Percentiles rank a stretch among this genome's conserved stretches.
phyloP scores from a whole-genome alignment of 1,140 invertebrate genomes.

The Pentalonia nigronervosa region DNA sequence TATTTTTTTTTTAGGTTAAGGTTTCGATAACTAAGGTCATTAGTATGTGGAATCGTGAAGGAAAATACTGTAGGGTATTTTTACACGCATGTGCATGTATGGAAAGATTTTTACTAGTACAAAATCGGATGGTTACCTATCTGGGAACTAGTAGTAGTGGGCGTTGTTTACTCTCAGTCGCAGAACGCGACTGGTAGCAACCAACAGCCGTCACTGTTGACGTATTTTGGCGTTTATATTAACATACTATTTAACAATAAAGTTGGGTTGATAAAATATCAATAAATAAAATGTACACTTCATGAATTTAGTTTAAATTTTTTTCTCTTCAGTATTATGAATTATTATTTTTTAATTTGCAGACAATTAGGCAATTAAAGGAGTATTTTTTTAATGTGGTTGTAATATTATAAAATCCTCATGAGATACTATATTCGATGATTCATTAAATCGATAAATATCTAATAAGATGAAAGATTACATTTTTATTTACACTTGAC shows the following conservation, averaged over 20 bases:
- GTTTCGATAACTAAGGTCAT: too few species aligned
- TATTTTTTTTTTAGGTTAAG: too few species aligned
- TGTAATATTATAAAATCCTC: not conserved
- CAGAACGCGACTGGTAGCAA: too few species aligned
- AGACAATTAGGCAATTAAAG: not conserved
- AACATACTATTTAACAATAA: not conserved
- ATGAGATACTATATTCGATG: not conserved
- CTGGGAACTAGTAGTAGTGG: too few species aligned
- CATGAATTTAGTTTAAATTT: not conserved
- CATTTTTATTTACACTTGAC: not conserved
- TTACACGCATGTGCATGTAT: too few species aligned
- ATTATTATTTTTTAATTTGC: not conserved
- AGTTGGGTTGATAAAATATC: not conserved
- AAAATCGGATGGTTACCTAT: too few species aligned
- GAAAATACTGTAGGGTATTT: too few species aligned
- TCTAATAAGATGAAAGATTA: not conserved
- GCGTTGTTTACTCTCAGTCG: too few species aligned
- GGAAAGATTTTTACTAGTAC: too few species aligned
- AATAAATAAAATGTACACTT: too few species aligned
- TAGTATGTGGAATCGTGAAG: too few species aligned
- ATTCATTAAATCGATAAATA: not conserved
- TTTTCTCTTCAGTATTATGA: not conserved
- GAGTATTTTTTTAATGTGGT: not conserved
- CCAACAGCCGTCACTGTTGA: too few species aligned
- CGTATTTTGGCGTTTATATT: not conserved